phyloP scores from a whole-genome alignment of 2,797 vertebrate species.

The Nannoperca australis region DNA sequence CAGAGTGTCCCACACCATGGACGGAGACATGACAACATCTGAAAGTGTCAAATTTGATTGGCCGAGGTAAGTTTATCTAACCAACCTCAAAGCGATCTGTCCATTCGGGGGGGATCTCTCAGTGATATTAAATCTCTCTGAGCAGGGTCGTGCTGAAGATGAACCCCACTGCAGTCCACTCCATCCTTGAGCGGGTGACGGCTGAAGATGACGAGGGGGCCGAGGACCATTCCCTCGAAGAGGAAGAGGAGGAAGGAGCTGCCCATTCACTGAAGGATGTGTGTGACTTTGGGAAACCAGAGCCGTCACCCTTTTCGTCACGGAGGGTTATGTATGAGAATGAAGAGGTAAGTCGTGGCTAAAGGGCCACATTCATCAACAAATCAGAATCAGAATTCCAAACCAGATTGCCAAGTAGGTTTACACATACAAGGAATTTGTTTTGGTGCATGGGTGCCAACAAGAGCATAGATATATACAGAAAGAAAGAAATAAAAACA shows the following conservation, averaged over 20 bases:
- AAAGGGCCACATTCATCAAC: neutral
- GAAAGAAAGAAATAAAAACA: no score
- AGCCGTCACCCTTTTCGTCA: slow-evolving; percentile 98
- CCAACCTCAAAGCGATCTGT: neutral
- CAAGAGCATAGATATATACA: no score
- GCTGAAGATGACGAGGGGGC: slow-evolving; percentile 92
- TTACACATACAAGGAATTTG: no score
- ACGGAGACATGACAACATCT: slow-evolving; percentile 91
- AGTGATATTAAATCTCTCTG: slow-evolving; percentile 18
- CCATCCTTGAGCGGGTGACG: slow-evolving; percentile 94
- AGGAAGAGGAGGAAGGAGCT: slow-evolving; percentile 95
- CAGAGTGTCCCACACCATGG: slow-evolving; percentile 91
- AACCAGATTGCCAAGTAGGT: no score
- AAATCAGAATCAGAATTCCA: neutral
- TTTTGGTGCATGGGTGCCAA: no score
- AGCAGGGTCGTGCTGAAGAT: slow-evolving; percentile 94
- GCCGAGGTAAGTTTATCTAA: slow-evolving; percentile 87
- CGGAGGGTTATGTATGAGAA: slow-evolving; percentile 99
- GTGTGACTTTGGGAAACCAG: slow-evolving; percentile 95
- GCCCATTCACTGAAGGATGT: slow-evolving; percentile 98
- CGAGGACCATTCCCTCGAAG: slow-evolving; percentile 91
- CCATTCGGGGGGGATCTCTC: neutral
- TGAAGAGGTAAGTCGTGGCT: slow-evolving; percentile 89
- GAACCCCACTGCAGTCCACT: slow-evolving; percentile 94
- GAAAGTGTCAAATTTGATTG: slow-evolving; percentile 96